A percentile compares a stretch with the other conserved stretches of the same genome.
These are phyloP conservation scores for Drosophila repletoides DNA, from an alignment of 1,140 invertebrate species.

Conservation along the genomic window DNA sequence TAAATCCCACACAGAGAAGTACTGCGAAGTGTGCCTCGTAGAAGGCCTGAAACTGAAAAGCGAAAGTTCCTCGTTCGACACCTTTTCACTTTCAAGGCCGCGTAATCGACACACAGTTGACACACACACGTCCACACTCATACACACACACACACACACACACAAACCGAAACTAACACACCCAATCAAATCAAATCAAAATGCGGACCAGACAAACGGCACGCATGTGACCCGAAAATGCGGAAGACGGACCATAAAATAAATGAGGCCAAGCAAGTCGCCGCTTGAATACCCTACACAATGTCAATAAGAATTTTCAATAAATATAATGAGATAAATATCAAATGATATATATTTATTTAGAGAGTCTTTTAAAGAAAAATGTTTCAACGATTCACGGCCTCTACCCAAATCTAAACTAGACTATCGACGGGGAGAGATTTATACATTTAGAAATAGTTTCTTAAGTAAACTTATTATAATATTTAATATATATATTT, in stretches of 20 bases:
- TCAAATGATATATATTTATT: not conserved
- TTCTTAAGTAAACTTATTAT: too few relatives aligned
- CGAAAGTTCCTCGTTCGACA: slow-evolving; percentile 76
- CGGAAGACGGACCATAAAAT: slow-evolving; percentile 58
- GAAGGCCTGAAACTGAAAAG: slow-evolving; percentile 65
- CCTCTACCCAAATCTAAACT: too few relatives aligned
- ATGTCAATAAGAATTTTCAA: not conserved
- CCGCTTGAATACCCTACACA: not conserved
- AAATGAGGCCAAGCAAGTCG: slow-evolving; percentile 2
- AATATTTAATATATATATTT: too few relatives aligned
- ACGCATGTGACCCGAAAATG: slow-evolving; percentile 72
- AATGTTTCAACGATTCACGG: too few relatives aligned
- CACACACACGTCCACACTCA: slow-evolving; percentile 30
- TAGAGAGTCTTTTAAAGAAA: too few relatives aligned
- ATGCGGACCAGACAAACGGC: slow-evolving; percentile 34
- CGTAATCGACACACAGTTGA: slow-evolving; percentile 65
- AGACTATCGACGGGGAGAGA: too few relatives aligned
- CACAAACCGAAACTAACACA: slow-evolving; percentile 43
- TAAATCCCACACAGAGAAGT: slow-evolving; percentile 1
- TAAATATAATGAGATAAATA: not conserved
- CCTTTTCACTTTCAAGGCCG: slow-evolving; percentile 82
- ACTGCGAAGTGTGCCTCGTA: too few relatives aligned
- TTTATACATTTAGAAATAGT: too few relatives aligned
- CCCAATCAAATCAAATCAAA: slow-evolving; percentile 35
- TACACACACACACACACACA: slow-evolving; percentile 10